These are phyloP conservation scores for Thalassoma bifasciatum DNA, from an alignment of 2,113 vertebrate species.

Conservation along the genomic window DNA sequence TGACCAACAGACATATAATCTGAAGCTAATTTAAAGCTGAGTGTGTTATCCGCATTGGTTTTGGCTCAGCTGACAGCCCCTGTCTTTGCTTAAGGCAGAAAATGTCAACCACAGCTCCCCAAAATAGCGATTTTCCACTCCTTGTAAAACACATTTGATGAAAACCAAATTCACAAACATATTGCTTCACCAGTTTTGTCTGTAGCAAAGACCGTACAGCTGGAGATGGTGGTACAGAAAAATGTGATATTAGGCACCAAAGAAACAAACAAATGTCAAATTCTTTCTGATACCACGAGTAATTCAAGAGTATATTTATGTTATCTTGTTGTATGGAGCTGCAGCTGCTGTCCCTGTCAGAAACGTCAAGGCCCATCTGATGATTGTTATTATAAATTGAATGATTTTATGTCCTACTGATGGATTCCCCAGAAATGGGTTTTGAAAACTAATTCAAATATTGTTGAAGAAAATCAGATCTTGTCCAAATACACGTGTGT, in stretches of 20 bases:
- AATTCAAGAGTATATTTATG: too few species aligned
- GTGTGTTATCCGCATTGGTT: constrained; percentile 30
- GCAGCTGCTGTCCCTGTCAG: background rate
- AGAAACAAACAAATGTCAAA: too few species aligned
- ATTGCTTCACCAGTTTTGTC: background rate
- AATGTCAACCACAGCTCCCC: background rate
- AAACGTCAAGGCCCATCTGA: background rate
- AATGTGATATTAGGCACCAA: too few species aligned
- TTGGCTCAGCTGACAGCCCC: constrained; percentile 38
- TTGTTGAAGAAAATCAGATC: background rate
- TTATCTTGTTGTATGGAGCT: background rate
- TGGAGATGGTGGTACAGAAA: background rate
- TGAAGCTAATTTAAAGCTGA: constrained; percentile 42
- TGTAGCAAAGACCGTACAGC: background rate
- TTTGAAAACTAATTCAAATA: background rate
- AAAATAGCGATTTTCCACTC: background rate
- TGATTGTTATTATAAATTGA: background rate
- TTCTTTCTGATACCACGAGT: too few species aligned
- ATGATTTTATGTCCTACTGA: background rate
- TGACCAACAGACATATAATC: constrained; percentile 38
- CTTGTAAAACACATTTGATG: background rate
- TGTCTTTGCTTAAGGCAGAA: constrained; percentile 8
- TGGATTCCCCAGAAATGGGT: background rate
- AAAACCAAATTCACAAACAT: background rate
- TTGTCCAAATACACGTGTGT: background rate